Conservation (phyloP, 2,888 invertebrate genomes). For the Molanna angustata region DNA sequence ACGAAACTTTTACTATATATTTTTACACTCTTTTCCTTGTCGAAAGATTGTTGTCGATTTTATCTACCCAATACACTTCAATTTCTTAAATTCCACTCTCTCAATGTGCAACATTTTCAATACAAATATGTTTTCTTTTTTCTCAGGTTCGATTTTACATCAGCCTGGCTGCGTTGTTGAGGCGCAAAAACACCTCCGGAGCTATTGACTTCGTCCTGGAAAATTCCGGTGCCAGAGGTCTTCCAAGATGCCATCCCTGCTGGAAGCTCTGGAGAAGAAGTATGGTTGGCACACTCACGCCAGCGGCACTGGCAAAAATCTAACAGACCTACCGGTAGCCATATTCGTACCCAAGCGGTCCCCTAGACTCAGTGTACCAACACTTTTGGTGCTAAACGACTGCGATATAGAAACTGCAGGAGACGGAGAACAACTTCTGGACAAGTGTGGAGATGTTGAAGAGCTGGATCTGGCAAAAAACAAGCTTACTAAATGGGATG, state of each 20-base stretch:
- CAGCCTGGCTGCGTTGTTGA: neutral
- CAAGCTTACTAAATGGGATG: slow-evolving; percentile 83
- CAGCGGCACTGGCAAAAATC: slow-evolving; percentile 52
- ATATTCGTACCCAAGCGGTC: slow-evolving; percentile 85
- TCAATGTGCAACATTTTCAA: neutral
- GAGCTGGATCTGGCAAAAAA: slow-evolving; percentile 94
- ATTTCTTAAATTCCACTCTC: too few species aligned
- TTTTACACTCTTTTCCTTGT: too few species aligned
- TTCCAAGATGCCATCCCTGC: slow-evolving; percentile 77
- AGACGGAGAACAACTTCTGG: slow-evolving; percentile 72
- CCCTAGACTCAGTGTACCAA: slow-evolving; percentile 73
- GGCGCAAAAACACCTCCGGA: neutral
- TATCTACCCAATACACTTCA: too few species aligned
- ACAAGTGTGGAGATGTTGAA: slow-evolving; percentile 85
- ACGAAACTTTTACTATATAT: too few species aligned
- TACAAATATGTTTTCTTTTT: neutral
- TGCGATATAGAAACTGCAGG: slow-evolving; percentile 91
- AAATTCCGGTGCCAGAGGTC: neutral
- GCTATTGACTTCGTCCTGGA: too few species aligned
- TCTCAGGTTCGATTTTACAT: slow-evolving; percentile 7
- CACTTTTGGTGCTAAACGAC: slow-evolving; percentile 83
- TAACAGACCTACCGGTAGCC: slow-evolving; percentile 66
- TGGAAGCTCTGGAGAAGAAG: slow-evolving; percentile 87
- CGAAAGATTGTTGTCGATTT: too few species aligned
- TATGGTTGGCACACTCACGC: slow-evolving; percentile 59